Evolutionary conservation across 1,140 invertebrate genomes (phyloP).

Genomic region (Cydia fagiglandana): DNA sequence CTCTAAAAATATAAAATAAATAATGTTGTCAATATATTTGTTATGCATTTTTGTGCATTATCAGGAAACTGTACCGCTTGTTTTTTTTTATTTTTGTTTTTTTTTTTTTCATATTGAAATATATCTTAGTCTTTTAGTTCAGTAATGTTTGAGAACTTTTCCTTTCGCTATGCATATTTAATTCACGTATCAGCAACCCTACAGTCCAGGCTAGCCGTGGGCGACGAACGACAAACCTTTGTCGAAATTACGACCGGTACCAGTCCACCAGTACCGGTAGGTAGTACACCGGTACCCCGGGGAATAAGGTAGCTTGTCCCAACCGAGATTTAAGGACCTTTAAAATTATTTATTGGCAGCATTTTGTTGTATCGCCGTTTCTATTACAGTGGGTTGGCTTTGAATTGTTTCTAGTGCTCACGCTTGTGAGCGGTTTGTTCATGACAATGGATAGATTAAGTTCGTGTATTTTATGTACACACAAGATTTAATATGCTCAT

Average conservation of each 20-base stretch:
- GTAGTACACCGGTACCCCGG: slow-evolving; percentile 20
- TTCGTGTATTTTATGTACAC: neutral
- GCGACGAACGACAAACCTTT: slow-evolving; percentile 28
- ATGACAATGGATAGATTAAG: neutral
- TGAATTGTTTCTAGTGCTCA: slow-evolving; percentile 13
- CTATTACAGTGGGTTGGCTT: slow-evolving; percentile 18
- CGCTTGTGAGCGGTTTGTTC: neutral
- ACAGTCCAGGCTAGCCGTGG: slow-evolving; percentile 2
- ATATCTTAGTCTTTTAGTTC: neutral
- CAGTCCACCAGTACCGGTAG: neutral
- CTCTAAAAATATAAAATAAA: too few relatives aligned
- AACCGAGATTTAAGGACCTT: slow-evolving; percentile 14
- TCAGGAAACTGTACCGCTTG: too few relatives aligned
- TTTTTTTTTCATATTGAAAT: neutral
- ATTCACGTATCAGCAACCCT: neutral
- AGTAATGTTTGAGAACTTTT: neutral
- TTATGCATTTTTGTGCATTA: too few relatives aligned
- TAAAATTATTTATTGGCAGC: slow-evolving; percentile 23
- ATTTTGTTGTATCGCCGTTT: slow-evolving; percentile 24
- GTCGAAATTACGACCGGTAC: slow-evolving; percentile 29
- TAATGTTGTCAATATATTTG: too few relatives aligned
- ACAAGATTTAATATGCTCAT: too few relatives aligned
- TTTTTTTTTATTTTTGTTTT: too few relatives aligned
- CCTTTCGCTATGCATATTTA: neutral
- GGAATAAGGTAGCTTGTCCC: slow-evolving; percentile 32